These are phyloP conservation scores for Drosophila borealis DNA, from an alignment of 2,888 invertebrate genomes.

Conservation along the genomic window DNA sequence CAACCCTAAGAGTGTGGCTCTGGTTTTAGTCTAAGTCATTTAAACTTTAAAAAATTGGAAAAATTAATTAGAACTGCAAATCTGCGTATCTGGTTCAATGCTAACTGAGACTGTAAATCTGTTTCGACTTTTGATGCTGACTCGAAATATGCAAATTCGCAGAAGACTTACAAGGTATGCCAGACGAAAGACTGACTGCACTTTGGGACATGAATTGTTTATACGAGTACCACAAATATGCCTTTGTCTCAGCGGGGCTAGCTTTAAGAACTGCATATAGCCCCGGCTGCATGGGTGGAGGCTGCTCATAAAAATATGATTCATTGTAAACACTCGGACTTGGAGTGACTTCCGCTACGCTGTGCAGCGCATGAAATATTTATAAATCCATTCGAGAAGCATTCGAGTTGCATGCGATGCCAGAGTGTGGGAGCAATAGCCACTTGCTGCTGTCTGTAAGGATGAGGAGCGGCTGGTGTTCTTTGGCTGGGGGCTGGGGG, in stretches of 20 bases:
- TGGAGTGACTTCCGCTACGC: constrained; percentile 60
- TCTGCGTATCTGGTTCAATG: no score
- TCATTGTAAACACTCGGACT: constrained; percentile 65
- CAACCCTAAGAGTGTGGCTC: no score
- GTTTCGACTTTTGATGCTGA: no score
- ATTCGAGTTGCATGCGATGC: constrained; percentile 4
- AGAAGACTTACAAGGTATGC: constrained; percentile 26
- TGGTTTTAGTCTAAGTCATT: no score
- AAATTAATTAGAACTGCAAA: no score
- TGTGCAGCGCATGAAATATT: constrained; percentile 74
- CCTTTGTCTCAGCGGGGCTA: constrained; percentile 45
- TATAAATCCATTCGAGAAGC: constrained; percentile 65
- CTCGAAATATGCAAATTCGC: background rate
- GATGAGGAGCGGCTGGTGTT: constrained; percentile 12
- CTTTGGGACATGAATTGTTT: constrained; percentile 38
- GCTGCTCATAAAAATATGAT: constrained; percentile 67
- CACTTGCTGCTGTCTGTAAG: constrained; percentile 17
- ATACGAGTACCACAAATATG: constrained; percentile 40
- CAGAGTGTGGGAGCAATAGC: constrained; percentile 12
- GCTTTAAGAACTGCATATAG: constrained; percentile 42
- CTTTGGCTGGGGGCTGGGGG: constrained; percentile 20
- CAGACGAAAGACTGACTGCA: constrained; percentile 12
- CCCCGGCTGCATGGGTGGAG: constrained; percentile 2
- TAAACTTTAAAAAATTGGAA: no score
- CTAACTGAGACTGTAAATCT: no score